These are phyloP conservation scores for Simalia tracyae DNA, from an alignment of 2,797 vertebrate species.

Conservation along the genomic window DNA sequence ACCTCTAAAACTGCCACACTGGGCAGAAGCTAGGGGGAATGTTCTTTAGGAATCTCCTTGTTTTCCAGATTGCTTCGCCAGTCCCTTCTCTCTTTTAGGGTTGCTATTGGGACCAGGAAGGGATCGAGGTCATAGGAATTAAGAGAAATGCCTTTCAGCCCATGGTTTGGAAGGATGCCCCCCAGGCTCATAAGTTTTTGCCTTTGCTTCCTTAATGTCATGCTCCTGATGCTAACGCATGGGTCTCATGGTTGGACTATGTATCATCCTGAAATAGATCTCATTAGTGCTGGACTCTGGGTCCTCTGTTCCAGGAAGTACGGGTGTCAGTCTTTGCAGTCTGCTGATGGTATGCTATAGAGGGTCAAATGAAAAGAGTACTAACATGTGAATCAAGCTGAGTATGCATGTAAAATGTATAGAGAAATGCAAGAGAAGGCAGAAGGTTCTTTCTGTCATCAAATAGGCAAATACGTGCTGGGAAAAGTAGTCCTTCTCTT, in stretches of 20 bases:
- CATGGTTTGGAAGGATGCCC: not conserved
- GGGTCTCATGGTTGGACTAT: not conserved
- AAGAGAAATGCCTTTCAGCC: not conserved
- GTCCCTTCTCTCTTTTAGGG: not conserved
- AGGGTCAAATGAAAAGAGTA: not conserved
- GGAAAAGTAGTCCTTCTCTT: not conserved
- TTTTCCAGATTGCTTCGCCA: not conserved
- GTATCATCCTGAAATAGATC: rapidly evolving
- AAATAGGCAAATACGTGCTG: not conserved
- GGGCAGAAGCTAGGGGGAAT: too few species aligned
- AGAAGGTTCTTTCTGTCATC: not conserved
- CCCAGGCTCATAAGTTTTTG: not conserved
- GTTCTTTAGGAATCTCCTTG: not conserved
- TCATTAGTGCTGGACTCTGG: not conserved
- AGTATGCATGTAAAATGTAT: not conserved
- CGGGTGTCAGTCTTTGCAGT: not conserved
- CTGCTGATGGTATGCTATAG: not conserved
- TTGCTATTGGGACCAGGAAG: not conserved
- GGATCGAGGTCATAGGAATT: not conserved
- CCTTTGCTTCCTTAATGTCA: not conserved
- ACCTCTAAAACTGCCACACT: not conserved
- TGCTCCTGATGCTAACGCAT: not conserved
- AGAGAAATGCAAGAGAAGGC: not conserved
- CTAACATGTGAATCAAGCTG: not conserved
- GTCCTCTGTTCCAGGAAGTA: not conserved